Conservation (phyloP, 2,888 invertebrate species). For the Plagiodera versicolora region DNA sequence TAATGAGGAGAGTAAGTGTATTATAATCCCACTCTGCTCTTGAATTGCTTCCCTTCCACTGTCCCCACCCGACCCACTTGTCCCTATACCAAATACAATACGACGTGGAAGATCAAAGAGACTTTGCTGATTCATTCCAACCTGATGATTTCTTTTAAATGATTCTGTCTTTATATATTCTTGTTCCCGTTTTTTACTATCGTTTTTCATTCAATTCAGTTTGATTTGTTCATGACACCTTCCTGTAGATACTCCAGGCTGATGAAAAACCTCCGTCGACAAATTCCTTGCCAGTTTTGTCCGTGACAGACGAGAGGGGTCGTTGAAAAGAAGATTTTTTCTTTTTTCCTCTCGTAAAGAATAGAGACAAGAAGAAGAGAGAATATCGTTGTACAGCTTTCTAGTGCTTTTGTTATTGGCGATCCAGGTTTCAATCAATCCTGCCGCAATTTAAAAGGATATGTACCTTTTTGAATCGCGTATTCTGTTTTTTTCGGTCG, state of each 20-base stretch:
- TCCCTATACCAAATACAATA: no score
- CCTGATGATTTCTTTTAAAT: no score
- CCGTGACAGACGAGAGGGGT: slow-evolving; percentile 11
- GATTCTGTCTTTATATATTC: no score
- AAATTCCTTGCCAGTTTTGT: background rate
- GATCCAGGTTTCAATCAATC: slow-evolving; percentile 39
- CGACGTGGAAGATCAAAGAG: no score
- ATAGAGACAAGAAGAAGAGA: slow-evolving; percentile 26
- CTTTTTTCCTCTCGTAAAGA: slow-evolving; percentile 15
- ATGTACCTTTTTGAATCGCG: slow-evolving; percentile 2
- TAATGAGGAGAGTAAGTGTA: no score
- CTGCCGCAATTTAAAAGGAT: slow-evolving; percentile 32
- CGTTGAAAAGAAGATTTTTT: slow-evolving; percentile 12
- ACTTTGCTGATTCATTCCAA: no score
- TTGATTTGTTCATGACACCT: no score
- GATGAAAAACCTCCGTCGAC: background rate
- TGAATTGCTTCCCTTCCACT: no score
- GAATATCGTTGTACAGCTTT: slow-evolving; percentile 27
- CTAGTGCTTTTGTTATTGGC: slow-evolving; percentile 38
- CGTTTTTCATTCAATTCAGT: no score
- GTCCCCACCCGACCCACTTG: no score
- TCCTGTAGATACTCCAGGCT: background rate
- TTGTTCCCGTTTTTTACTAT: no score
- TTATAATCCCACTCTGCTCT: no score
- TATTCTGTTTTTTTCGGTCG: background rate